Conservation (phyloP, 2,113 vertebrate genomes). For the Colossoma macropomum region DNA sequence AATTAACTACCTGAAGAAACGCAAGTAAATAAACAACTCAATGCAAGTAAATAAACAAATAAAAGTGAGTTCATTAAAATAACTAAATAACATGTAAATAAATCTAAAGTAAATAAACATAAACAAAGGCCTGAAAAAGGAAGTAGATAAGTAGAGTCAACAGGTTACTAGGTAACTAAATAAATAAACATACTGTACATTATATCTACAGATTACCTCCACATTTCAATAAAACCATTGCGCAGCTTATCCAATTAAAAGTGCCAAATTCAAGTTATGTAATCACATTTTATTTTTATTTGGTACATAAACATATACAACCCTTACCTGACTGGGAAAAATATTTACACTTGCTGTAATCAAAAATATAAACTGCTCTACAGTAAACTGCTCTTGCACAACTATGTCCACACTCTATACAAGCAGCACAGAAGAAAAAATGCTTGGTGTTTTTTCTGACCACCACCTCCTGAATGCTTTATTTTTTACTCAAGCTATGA, state of each 20-base stretch:
- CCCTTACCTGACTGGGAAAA: constrained; percentile 34
- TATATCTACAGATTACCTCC: neutral
- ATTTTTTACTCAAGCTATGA: constrained; percentile 31
- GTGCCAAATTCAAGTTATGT: neutral
- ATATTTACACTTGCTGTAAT: constrained; percentile 54
- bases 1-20: neutral
- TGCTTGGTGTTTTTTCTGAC: constrained; percentile 19
- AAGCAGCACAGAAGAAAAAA: neutral
- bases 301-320: constrained; percentile 53
- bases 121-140: neutral
- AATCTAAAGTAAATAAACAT: neutral
- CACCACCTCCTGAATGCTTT: constrained; percentile 26
- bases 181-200: neutral
- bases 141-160: neutral
- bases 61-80: neutral
- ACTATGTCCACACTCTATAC: constrained; percentile 16
- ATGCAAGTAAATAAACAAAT: neutral
- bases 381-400: constrained; percentile 37
- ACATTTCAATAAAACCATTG: neutral
- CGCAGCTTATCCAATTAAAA: neutral
- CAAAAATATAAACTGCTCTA: constrained; percentile 50
- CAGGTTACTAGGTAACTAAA: neutral
- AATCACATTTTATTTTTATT: constrained; percentile 48
- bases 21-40: neutral
- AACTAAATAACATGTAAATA: neutral